A percentile compares a stretch with the other conserved stretches of the same genome.
Conservation (phyloP, 2,797 vertebrate species). For the Hipposideros larvatus region DNA sequence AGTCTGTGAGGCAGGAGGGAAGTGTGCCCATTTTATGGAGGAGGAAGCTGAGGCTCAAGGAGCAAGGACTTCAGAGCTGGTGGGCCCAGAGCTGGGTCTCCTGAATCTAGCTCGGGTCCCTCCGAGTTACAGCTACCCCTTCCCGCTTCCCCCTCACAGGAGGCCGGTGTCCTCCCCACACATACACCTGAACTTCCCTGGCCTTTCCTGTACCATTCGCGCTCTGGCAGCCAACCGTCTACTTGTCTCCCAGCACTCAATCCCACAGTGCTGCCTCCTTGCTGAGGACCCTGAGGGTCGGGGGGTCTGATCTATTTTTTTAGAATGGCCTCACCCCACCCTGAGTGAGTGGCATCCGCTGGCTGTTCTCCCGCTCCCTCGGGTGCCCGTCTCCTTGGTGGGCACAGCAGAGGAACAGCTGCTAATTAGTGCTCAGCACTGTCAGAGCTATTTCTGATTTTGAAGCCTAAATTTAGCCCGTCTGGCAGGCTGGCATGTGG, state of each 20-base stretch:
- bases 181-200: background rate
- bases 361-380: background rate
- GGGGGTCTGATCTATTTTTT: background rate
- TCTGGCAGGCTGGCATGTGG: conserved; percentile 77
- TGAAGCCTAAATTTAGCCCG: conserved; percentile 81
- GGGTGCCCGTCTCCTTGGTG: conserved; percentile 61
- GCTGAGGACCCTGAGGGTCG: background rate
- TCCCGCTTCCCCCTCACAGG: background rate
- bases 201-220: background rate
- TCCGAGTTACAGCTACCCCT: background rate
- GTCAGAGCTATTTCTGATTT: conserved; percentile 85
- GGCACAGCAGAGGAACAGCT: conserved; percentile 76
- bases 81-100: background rate
- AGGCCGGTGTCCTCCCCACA: background rate
- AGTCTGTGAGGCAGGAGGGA: background rate
- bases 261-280: background rate
- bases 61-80: background rate
- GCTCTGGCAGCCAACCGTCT: background rate
- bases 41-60: background rate
- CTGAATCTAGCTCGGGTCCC: background rate
- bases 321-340: background rate
- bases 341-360: background rate
- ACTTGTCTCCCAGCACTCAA: background rate
- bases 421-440: conserved; percentile 79
- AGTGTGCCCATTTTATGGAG: conserved; percentile 13